A percentile compares a stretch with the other conserved stretches of the same genome.
Conservation (phyloP, 1,140 invertebrate genomes). For the Gryllus bimaculatus region DNA sequence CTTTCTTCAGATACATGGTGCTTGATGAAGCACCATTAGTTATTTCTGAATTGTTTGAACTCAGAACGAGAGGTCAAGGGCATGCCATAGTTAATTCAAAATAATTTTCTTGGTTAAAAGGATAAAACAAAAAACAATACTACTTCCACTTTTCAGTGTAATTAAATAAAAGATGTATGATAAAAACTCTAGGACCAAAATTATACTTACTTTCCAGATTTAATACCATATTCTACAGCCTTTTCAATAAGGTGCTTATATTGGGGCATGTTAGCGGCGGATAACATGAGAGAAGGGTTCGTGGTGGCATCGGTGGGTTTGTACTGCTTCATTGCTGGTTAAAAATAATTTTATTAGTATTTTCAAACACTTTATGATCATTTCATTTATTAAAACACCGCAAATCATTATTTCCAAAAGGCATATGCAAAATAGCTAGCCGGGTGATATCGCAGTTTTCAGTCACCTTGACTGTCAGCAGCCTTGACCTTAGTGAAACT, state of each 20-base stretch:
- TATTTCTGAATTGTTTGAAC: too few relatives aligned
- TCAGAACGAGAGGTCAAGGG: background rate
- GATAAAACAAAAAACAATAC: background rate
- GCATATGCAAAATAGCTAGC: background rate
- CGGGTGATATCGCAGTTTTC: background rate
- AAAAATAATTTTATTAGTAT: conserved; percentile 26
- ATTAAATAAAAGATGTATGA: background rate
- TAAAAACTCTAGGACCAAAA: background rate
- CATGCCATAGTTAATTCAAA: background rate
- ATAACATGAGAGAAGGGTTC: conserved; percentile 93
- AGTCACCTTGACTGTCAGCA: background rate
- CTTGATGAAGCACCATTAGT: too few relatives aligned
- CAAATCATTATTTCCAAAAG: background rate
- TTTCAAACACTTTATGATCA: background rate
- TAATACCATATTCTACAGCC: conserved; percentile 79
- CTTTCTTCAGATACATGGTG: too few relatives aligned
- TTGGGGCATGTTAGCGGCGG: conserved; percentile 83
- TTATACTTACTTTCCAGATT: conserved; percentile 48
- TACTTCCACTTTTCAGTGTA: background rate
- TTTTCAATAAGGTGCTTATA: conserved; percentile 83
- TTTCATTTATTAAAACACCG: background rate
- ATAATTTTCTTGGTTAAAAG: background rate
- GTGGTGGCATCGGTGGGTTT: conserved; percentile 99
- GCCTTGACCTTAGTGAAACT: background rate
- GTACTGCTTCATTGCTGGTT: conserved; percentile 88